phyloP scores from a whole-genome alignment of 1,140 invertebrate species.

The Listronotus oregonensis region DNA sequence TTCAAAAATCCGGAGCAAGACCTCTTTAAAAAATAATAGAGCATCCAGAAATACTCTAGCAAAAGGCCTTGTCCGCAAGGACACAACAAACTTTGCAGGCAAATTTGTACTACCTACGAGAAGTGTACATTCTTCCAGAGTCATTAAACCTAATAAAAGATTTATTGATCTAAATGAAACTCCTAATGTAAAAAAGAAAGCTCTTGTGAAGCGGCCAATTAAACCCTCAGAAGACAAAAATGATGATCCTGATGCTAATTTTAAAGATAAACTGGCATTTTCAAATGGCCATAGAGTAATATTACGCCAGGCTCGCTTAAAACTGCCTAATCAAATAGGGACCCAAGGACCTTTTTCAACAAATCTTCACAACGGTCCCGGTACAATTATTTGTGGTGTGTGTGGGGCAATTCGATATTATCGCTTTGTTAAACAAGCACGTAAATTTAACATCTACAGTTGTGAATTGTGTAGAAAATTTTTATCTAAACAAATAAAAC shows the following conservation, averaged over 20 bases:
- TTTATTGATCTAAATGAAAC: constrained; percentile 65
- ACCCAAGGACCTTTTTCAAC: constrained; percentile 71
- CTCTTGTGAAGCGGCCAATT: constrained; percentile 48
- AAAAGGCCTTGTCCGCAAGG: constrained; percentile 44
- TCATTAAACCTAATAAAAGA: constrained; percentile 87
- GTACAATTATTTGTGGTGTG: constrained; percentile 76
- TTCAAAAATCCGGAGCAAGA: constrained; percentile 43
- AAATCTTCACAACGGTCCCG: constrained; percentile 58
- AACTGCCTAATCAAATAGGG: constrained; percentile 63
- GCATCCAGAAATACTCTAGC: constrained; percentile 53
- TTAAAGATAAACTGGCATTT: constrained; percentile 57
- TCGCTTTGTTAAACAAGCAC: constrained; percentile 74
- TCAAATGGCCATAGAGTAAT: constrained; percentile 68
- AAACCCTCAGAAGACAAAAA: constrained; percentile 41
- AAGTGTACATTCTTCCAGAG: constrained; percentile 85
- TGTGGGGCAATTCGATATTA: constrained; percentile 78
- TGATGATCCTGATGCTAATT: constrained; percentile 37
- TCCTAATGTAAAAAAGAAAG: constrained; percentile 48
- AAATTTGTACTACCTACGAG: constrained; percentile 82
- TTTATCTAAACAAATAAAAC: constrained; percentile 78
- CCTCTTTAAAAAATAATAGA: constrained; percentile 41
- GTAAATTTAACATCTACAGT: constrained; percentile 82
- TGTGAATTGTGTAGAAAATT: constrained; percentile 87
- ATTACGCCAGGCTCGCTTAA: constrained; percentile 70
- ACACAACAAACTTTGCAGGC: constrained; percentile 62